Percentiles rank a stretch among this genome's conserved stretches.
phyloP scores from a whole-genome alignment of 2,113 vertebrate genomes.

The Scomber scombrus region DNA sequence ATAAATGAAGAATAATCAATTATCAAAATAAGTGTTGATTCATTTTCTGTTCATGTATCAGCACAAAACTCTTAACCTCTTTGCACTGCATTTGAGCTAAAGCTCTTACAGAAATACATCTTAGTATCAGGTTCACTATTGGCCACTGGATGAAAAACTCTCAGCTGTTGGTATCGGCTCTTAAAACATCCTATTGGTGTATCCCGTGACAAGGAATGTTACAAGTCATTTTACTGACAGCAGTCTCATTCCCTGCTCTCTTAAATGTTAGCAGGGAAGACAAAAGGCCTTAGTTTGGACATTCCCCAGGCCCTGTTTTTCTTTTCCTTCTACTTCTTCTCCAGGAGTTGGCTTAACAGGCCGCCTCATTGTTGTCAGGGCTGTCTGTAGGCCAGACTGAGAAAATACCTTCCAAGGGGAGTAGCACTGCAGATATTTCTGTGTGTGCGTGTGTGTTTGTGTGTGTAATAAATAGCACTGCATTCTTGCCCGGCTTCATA shows the following conservation, averaged over 20 bases:
- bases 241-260: slow-evolving; percentile 72
- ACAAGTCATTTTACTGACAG: slow-evolving; percentile 82
- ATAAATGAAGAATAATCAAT: no score
- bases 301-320: slow-evolving; percentile 74
- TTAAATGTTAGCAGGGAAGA: slow-evolving; percentile 70
- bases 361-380: slow-evolving; percentile 80
- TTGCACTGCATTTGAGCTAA: background rate
- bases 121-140: slow-evolving; percentile 27
- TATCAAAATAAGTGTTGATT: no score
- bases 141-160: slow-evolving; percentile 34
- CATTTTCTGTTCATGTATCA: no score
- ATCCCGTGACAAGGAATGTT: slow-evolving; percentile 75
- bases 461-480: slow-evolving; percentile 43
- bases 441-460: slow-evolving; percentile 50
- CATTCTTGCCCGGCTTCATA: slow-evolving; percentile 58
- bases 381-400: slow-evolving; percentile 75
- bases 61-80: no score
- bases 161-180: slow-evolving; percentile 53
- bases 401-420: slow-evolving; percentile 79
- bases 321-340: slow-evolving; percentile 70
- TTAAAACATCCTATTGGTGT: slow-evolving; percentile 63
- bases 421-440: slow-evolving; percentile 54
- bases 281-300: slow-evolving; percentile 76
- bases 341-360: slow-evolving; percentile 77
- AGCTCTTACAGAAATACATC: slow-evolving; percentile 7